These are phyloP conservation scores for Typhlichthys eigenmanni DNA, from an alignment of 2,797 vertebrate genomes.

Conservation along the genomic window DNA sequence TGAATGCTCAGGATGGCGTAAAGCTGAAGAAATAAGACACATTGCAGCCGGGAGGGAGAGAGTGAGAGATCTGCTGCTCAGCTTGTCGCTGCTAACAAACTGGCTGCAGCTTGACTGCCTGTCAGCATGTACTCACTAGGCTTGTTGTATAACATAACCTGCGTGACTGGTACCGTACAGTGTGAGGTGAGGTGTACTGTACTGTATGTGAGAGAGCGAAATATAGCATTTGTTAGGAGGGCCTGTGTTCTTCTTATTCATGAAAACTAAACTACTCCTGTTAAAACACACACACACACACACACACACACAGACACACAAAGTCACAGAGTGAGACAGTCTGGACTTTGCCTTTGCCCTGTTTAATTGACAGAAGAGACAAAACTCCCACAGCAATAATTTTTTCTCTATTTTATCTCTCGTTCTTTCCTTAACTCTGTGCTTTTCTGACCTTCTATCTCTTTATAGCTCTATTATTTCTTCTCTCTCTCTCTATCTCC, in stretches of 20 bases:
- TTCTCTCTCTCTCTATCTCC: conserved; percentile 49
- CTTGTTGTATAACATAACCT: no score
- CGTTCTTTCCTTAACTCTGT: conserved; percentile 11
- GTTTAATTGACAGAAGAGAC: conserved; percentile 33
- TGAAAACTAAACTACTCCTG: conserved; percentile 46
- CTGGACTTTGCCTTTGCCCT: conserved; percentile 65
- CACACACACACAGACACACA: conserved; percentile 7
- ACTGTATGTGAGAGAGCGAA: neutral
- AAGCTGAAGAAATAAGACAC: conserved; percentile 64
- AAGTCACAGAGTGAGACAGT: conserved; percentile 15
- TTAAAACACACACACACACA: conserved; percentile 19
- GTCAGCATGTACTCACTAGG: conserved; percentile 40
- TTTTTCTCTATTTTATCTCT: conserved; percentile 43
- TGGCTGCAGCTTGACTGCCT: conserved; percentile 64
- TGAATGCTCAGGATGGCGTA: conserved; percentile 51
- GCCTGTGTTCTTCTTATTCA: conserved; percentile 70
- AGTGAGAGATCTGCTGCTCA: conserved; percentile 67
- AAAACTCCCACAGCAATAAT: conserved; percentile 49
- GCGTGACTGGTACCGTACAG: conserved; percentile 13
- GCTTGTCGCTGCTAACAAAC: conserved; percentile 70
- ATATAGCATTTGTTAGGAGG: conserved; percentile 26
- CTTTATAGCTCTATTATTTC: conserved; percentile 35
- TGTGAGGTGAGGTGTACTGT: neutral
- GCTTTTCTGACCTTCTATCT: conserved; percentile 4
- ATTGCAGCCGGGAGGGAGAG: conserved; percentile 47